phyloP scores from a whole-genome alignment of 2,113 vertebrate species.

The Turnix velox region DNA sequence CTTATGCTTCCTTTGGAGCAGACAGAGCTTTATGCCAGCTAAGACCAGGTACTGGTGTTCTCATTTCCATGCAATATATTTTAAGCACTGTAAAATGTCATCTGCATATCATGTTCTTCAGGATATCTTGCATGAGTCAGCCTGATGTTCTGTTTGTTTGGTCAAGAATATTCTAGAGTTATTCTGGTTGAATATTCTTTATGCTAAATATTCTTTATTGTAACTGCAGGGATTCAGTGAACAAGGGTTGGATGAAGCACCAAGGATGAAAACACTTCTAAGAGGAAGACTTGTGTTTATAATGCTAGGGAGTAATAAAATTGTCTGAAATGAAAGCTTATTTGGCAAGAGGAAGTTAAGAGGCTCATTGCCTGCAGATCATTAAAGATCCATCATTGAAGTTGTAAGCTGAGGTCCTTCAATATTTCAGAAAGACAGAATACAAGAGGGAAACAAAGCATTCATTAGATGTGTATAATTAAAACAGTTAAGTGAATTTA shows the following conservation, averaged over 20 bases:
- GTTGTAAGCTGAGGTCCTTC: not conserved
- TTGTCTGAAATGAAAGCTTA: not conserved
- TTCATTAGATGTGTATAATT: constrained; percentile 36
- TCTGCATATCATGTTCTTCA: not conserved
- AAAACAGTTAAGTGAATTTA: constrained; percentile 13
- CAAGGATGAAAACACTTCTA: not conserved
- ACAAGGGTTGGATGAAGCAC: not conserved
- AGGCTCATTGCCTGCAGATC: constrained; percentile 6
- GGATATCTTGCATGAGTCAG: not conserved
- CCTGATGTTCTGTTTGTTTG: not conserved
- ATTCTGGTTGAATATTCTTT: not conserved
- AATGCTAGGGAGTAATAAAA: not conserved
- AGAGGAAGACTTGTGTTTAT: not conserved
- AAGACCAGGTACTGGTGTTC: not conserved
- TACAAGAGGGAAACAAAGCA: not conserved
- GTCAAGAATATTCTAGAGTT: not conserved
- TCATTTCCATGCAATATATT: not conserved
- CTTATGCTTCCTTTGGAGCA: not conserved
- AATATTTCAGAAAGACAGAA: constrained; percentile 27
- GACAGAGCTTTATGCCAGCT: accelerated
- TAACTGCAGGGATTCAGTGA: not conserved
- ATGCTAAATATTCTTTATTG: not conserved
- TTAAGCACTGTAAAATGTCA: not conserved
- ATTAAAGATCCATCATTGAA: not conserved
- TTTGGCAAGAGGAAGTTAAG: constrained; percentile 23